phyloP scores from a whole-genome alignment of 2,113 vertebrate species.

The Osmerus mordax region DNA sequence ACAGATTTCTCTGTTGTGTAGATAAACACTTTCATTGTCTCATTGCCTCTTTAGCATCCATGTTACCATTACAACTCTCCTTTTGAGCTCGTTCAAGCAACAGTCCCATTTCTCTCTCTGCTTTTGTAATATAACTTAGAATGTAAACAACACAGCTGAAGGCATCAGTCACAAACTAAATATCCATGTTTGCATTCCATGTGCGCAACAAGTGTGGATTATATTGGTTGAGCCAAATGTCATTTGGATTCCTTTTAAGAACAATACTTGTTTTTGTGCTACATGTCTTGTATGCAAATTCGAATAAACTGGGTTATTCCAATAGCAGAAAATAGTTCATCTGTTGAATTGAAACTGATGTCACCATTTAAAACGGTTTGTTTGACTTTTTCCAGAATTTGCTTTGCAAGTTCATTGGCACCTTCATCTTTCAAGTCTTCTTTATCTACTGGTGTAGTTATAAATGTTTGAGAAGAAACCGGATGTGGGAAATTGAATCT shows the following conservation, averaged over 20 bases:
- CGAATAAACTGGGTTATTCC: constrained; percentile 15
- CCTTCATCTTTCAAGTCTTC: neutral
- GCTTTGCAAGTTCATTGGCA: neutral
- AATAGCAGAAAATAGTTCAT: constrained; percentile 7
- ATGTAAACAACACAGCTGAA: neutral
- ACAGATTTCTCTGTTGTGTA: constrained; percentile 29
- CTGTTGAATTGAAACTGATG: neutral
- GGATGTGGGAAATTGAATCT: constrained; percentile 30
- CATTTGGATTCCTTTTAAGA: constrained; percentile 14
- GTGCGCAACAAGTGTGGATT: neutral
- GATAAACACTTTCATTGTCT: constrained; percentile 15
- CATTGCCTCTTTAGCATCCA: constrained; percentile 19
- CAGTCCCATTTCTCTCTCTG: constrained; percentile 31
- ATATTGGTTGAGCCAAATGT: neutral
- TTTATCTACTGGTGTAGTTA: neutral
- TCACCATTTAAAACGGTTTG: neutral
- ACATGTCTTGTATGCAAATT: neutral
- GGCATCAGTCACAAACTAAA: neutral
- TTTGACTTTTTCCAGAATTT: constrained; percentile 12
- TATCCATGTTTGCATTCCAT: constrained; percentile 1
- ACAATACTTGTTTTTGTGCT: constrained; percentile 15
- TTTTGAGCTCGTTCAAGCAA: constrained; percentile 8
- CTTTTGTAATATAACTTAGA: constrained; percentile 25
- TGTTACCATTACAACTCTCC: constrained; percentile 6
- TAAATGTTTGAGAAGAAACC: constrained; percentile 6